phyloP scores from a whole-genome alignment of 2,113 vertebrate species.

The Bubo bubo region DNA sequence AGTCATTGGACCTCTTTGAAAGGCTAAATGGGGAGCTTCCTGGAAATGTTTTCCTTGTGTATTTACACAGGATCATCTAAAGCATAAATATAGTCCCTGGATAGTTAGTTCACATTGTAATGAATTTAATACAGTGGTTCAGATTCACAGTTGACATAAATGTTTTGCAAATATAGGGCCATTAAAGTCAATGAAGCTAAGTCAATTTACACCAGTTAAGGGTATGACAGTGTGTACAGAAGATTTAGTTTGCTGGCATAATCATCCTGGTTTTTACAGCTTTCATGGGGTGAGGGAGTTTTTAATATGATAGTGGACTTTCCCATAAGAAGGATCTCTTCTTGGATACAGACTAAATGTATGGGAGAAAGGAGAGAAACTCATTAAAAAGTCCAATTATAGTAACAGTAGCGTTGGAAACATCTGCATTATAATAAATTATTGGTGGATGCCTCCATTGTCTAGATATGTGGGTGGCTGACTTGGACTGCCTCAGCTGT shows the following conservation, averaged over 20 bases:
- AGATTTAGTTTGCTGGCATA: neutral
- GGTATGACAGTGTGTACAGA: neutral
- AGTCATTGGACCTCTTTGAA: neutral
- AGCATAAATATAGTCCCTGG: neutral
- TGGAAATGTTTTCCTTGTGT: conserved; percentile 31
- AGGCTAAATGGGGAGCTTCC: neutral
- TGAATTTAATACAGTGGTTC: neutral
- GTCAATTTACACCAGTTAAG: neutral
- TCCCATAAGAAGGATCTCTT: neutral
- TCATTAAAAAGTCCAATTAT: neutral
- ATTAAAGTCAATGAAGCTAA: neutral
- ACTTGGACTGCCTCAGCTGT: neutral
- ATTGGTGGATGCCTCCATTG: neutral
- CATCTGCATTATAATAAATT: neutral
- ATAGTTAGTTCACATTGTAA: neutral
- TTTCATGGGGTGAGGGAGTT: neutral
- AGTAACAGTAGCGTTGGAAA: neutral
- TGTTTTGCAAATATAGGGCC: conserved; percentile 7
- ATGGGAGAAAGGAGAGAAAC: neutral
- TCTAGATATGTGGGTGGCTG: neutral
- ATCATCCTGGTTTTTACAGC: neutral
- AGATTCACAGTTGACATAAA: conserved; percentile 11
- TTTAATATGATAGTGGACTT: neutral
- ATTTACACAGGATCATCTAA: conserved; percentile 5
- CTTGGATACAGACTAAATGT: neutral